Conservation (phyloP, 1,140 invertebrate species). For the Caenorhabditis briggsae region DNA sequence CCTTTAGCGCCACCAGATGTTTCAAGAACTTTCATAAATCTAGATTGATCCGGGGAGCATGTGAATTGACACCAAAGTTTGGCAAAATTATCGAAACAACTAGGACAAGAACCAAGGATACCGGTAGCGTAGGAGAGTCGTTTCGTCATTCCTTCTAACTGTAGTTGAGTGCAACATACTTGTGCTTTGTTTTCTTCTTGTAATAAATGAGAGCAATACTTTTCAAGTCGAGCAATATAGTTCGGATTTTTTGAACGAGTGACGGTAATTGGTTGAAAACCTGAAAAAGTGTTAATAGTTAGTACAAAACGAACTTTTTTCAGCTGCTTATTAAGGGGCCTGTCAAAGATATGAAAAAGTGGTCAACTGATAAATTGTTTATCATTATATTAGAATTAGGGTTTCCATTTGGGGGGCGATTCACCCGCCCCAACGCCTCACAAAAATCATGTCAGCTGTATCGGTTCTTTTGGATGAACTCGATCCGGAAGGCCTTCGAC, state of each 20-base stretch:
- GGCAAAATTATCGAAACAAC: slow-evolving; percentile 36
- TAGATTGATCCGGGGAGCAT: slow-evolving; percentile 11
- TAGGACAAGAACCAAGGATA: slow-evolving; percentile 19
- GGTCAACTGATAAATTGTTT: too few relatives aligned
- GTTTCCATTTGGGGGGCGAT: too few relatives aligned
- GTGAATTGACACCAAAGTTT: slow-evolving; percentile 48
- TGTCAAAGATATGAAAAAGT: too few relatives aligned
- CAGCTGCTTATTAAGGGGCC: too few relatives aligned
- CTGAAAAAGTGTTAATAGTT: too few relatives aligned
- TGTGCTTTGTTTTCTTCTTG: not conserved
- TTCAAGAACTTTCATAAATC: not conserved
- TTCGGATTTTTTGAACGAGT: not conserved
- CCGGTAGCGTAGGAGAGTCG: not conserved
- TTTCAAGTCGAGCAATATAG: not conserved
- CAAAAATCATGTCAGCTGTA: slow-evolving; percentile 66
- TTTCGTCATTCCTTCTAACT: not conserved
- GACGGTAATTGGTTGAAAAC: not conserved
- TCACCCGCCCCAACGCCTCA: slow-evolving; percentile 53
- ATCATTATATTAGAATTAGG: too few relatives aligned
- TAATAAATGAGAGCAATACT: not conserved
- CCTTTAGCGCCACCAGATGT: not conserved
- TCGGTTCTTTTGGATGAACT: slow-evolving; percentile 66
- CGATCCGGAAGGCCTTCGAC: slow-evolving; percentile 63
- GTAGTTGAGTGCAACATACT: slow-evolving; percentile 7
- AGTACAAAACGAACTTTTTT: too few relatives aligned